Percentiles rank a stretch among this genome's conserved stretches.
Evolutionary conservation across 2,888 invertebrate species (phyloP).

Genomic region (Cerastis leucographa): DNA sequence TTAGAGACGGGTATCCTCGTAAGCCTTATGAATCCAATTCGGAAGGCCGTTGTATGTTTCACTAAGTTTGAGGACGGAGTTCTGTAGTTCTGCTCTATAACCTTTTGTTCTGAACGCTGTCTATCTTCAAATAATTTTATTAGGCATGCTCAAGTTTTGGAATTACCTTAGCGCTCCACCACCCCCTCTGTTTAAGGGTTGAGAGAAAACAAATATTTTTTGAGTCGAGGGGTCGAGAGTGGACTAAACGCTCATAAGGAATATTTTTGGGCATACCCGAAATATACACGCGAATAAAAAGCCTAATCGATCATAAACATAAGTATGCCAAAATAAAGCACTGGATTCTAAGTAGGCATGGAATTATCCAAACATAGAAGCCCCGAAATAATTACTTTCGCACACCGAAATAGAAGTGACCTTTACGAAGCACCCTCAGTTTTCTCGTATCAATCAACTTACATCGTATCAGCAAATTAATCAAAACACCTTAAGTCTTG

Average conservation of each 20-base stretch:
- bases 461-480: conserved; percentile 32
- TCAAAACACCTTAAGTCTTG: conserved; percentile 42
- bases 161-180: neutral
- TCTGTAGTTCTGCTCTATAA: conserved; percentile 11
- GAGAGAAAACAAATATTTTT: no score
- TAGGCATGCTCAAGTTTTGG: neutral
- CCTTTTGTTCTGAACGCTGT: conserved; percentile 8
- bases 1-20: conserved; percentile 48
- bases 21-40: conserved; percentile 65
- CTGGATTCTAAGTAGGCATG: conserved; percentile 18
- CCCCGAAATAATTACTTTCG: conserved; percentile 33
- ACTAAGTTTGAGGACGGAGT: conserved; percentile 43
- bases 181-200: neutral
- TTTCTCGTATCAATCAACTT: conserved; percentile 37
- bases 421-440: conserved; percentile 19
- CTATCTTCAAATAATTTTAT: neutral
- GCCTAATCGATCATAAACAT: conserved; percentile 13
- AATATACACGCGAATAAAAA: neutral
- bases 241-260: neutral
- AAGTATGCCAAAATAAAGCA: neutral
- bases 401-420: conserved; percentile 26
- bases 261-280: no score
- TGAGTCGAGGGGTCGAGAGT: no score
- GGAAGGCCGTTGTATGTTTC: conserved; percentile 40
- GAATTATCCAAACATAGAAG: conserved; percentile 9